A percentile compares a stretch with the other conserved stretches of the same genome.
phyloP scores from a whole-genome alignment of 2,797 vertebrate species.

The Anableps anableps region DNA sequence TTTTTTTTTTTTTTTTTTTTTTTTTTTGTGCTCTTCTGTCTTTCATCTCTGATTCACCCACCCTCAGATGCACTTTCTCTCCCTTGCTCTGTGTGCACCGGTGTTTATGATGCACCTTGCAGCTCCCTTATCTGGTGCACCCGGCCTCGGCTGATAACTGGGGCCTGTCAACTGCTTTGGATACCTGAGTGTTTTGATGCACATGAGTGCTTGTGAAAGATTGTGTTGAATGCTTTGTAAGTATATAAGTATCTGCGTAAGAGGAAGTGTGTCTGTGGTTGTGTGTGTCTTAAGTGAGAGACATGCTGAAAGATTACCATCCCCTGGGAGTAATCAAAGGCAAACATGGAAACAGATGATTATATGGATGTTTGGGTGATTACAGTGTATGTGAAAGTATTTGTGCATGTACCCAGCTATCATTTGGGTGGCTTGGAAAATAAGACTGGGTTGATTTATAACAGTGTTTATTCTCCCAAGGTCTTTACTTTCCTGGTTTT shows the following conservation, averaged over 20 bases:
- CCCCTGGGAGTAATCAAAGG: conserved; percentile 49
- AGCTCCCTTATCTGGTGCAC: conserved; percentile 60
- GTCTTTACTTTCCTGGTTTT: background rate
- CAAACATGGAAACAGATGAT: conserved; percentile 50
- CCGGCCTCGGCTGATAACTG: conserved; percentile 68
- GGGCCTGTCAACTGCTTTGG: conserved; percentile 54
- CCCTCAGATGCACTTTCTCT: conserved; percentile 16
- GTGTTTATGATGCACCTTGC: conserved; percentile 62
- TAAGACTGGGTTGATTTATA: conserved; percentile 34
- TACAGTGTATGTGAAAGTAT: conserved; percentile 29
- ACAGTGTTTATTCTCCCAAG: conserved; percentile 18
- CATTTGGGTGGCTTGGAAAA: conserved; percentile 31
- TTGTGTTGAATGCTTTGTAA: conserved; percentile 9
- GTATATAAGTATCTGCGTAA: background rate
- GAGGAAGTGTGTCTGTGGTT: background rate
- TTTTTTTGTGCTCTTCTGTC: conserved; percentile 42
- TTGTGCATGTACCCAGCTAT: conserved; percentile 18
- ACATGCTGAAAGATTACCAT: conserved; percentile 31
- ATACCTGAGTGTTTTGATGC: conserved; percentile 23
- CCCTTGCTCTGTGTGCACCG: conserved; percentile 24
- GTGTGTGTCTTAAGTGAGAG: conserved; percentile 20
- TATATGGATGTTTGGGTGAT: conserved; percentile 44
- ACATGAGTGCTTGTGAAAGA: conserved; percentile 30
- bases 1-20: too few relatives aligned
- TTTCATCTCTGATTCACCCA: conserved; percentile 64